Evolutionary conservation across 2,888 invertebrate species (phyloP).

Genomic region (Allygus modestus): DNA sequence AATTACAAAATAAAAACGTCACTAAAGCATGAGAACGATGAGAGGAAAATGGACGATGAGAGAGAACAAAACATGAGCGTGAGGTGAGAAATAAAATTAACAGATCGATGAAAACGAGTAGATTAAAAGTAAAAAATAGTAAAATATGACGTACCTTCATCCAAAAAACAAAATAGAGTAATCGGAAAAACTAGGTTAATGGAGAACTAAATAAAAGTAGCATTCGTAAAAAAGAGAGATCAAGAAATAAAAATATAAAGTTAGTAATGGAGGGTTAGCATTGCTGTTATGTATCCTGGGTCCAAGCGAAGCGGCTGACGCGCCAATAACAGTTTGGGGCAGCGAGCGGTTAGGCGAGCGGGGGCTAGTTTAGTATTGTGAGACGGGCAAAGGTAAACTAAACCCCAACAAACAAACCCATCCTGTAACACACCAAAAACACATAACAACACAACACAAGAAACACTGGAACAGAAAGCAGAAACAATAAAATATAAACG

Average conservation of each 20-base stretch:
- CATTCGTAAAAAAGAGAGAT: background rate
- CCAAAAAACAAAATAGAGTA: slow-evolving; percentile 44
- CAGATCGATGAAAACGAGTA: slow-evolving; percentile 12
- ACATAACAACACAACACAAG: slow-evolving; percentile 73
- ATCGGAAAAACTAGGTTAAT: slow-evolving; percentile 35
- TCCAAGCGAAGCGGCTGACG: slow-evolving; percentile 52
- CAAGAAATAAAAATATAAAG: slow-evolving; percentile 44
- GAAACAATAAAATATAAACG: slow-evolving; percentile 73
- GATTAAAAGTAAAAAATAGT: slow-evolving; percentile 30
- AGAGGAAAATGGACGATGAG: background rate
- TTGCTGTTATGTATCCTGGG: slow-evolving; percentile 51
- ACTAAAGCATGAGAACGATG: slow-evolving; percentile 22
- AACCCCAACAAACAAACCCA: slow-evolving; percentile 59
- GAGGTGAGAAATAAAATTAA: slow-evolving; percentile 57
- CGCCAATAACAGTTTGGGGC: slow-evolving; percentile 12
- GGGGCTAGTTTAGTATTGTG: slow-evolving; percentile 54
- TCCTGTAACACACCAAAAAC: slow-evolving; percentile 71
- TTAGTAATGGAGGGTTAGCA: slow-evolving; percentile 58
- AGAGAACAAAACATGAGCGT: background rate
- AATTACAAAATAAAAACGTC: slow-evolving; percentile 1
- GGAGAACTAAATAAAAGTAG: background rate
- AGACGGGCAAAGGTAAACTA: slow-evolving; percentile 52
- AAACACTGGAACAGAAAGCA: slow-evolving; percentile 73
- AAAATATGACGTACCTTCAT: slow-evolving; percentile 54
- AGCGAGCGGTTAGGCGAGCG: slow-evolving; percentile 58